Evolutionary conservation across 1,140 invertebrate genomes (phyloP).

Genomic region (Hyposmocoma kahamanoa): DNA sequence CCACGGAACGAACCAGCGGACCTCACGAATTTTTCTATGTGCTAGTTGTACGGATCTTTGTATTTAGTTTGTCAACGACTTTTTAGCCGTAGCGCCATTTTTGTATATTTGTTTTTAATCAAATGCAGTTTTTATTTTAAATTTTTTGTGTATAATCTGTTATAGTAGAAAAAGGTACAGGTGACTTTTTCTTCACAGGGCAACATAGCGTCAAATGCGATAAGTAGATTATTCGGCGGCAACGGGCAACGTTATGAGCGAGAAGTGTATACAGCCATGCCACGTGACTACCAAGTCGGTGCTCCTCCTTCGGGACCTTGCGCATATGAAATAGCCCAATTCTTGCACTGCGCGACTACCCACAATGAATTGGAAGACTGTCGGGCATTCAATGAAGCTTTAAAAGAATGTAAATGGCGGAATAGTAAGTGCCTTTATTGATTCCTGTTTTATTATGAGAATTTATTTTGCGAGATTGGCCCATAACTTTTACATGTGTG

Average conservation of each 20-base stretch:
- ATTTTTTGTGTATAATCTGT: no score
- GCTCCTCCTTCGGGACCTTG: slow-evolving; percentile 52
- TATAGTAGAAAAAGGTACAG: no score
- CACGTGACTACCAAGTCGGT: slow-evolving; percentile 41
- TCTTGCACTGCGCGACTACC: slow-evolving; percentile 49
- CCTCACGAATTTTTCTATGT: no score
- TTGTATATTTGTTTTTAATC: no score
- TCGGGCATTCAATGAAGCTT: slow-evolving; percentile 50
- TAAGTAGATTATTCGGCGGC: slow-evolving; percentile 86
- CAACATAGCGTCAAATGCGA: slow-evolving; percentile 86
- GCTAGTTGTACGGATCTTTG: no score
- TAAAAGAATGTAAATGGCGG: slow-evolving; percentile 50
- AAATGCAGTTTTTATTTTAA: no score
- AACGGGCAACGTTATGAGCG: slow-evolving; percentile 76
- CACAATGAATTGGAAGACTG: slow-evolving; percentile 46
- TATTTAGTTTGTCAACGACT: no score
- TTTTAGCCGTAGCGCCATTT: no score
- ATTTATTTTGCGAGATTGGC: no score
- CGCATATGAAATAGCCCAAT: slow-evolving; percentile 56
- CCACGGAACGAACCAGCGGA: no score
- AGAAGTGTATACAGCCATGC: slow-evolving; percentile 18
- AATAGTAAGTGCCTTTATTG: slow-evolving; percentile 36
- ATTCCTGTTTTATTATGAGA: no score
- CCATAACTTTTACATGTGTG: no score
- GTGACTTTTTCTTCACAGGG: slow-evolving; percentile 69